Conservation (phyloP, 2,888 invertebrate genomes). For the Athalia circularis region DNA sequence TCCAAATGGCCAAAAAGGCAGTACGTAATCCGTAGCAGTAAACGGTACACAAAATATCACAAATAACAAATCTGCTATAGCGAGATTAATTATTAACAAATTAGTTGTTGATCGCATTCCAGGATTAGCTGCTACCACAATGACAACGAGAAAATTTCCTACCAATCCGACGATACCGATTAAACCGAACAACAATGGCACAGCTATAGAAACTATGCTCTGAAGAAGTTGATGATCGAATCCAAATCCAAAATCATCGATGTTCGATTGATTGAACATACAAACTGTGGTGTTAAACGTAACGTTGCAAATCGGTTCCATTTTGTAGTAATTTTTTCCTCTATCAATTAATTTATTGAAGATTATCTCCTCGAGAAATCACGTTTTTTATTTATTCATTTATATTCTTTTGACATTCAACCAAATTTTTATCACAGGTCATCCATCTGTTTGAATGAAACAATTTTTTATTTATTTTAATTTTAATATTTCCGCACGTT, state of each 20-base stretch:
- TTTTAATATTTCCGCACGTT: no score
- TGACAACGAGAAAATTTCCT: conserved; percentile 91
- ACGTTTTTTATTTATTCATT: not conserved
- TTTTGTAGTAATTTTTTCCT: conserved; percentile 6
- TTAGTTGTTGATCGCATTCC: conserved; percentile 96
- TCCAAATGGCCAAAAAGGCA: conserved; percentile 94
- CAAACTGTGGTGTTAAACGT: conserved; percentile 46
- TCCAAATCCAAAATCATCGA: conserved; percentile 55
- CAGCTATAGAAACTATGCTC: conserved; percentile 82
- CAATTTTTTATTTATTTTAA: no score
- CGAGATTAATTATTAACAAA: conserved; percentile 91
- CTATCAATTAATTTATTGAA: no score
- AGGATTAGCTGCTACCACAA: conserved; percentile 91
- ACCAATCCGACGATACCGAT: conserved; percentile 91
- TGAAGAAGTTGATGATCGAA: conserved; percentile 72
- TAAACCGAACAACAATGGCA: conserved; percentile 89
- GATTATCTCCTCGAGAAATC: not conserved
- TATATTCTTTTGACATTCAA: not conserved
- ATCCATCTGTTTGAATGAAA: no score
- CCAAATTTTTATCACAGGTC: no score
- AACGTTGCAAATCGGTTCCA: conserved; percentile 42
- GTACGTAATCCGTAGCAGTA: conserved; percentile 92
- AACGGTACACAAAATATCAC: conserved; percentile 96
- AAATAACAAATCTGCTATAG: conserved; percentile 92
- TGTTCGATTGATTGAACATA: conserved; percentile 47